A percentile compares a stretch with the other conserved stretches of the same genome.
Evolutionary conservation across 2,888 invertebrate genomes (phyloP).

Genomic region (Syritta pipiens): DNA sequence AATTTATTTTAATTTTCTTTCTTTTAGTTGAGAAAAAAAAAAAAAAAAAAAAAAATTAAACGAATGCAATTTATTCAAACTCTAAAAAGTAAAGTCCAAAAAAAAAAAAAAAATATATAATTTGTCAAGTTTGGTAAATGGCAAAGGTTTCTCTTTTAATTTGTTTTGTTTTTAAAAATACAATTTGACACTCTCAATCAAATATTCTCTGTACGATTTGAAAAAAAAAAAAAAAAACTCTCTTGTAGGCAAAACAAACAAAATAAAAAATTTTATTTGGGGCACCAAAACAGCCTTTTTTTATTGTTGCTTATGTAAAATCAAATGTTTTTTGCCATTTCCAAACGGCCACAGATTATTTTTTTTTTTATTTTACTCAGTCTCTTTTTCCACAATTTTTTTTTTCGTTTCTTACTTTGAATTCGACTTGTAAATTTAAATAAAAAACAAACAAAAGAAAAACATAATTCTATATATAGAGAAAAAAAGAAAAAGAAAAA

Average conservation of each 20-base stretch:
- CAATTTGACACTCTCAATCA: no score
- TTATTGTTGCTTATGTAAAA: conserved; percentile 24
- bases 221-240: no score
- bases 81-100: conserved; percentile 20
- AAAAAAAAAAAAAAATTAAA: conserved; percentile 32
- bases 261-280: conserved; percentile 69
- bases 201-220: no score
- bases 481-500: conserved; percentile 31
- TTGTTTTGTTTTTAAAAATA: conserved; percentile 17
- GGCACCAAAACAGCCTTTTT: conserved; percentile 85
- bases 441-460: conserved; percentile 67
- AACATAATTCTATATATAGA: conserved; percentile 67
- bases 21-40: conserved; percentile 8
- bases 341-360: conserved; percentile 82
- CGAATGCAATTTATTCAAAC: conserved; percentile 11
- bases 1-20: conserved; percentile 35
- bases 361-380: conserved; percentile 71
- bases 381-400: conserved; percentile 42
- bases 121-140: conserved; percentile 74
- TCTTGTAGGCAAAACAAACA: no score
- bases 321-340: conserved; percentile 81
- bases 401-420: conserved; percentile 78
- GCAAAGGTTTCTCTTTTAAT: conserved; percentile 66
- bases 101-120: conserved; percentile 42
- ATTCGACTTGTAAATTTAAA: conserved; percentile 77